Evolutionary conservation across 2,797 vertebrate species (phyloP), one percentile per base, ranked within the genome.

Genomic region (Mareca penelope): DNA sequence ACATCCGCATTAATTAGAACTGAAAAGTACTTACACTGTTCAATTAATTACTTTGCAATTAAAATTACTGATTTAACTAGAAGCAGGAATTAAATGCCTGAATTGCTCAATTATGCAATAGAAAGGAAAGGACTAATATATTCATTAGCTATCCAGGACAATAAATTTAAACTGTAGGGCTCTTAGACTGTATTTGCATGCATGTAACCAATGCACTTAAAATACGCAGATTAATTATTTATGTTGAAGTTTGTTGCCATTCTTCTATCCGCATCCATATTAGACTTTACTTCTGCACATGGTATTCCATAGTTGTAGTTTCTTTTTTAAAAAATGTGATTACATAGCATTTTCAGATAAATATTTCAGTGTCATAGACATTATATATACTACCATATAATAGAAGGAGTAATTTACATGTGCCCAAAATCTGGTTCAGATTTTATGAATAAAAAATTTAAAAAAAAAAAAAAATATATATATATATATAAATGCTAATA

Each of bases 391-490:
- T 65, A 70, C 39, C 14, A 65, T 55, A 77, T 90, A 88, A 90
- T 65, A 93, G 46, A 19, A 85, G 60, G 85, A 91, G 80, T 72
- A 67, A 82, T 85, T 88, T 77, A 73, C 42, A 52, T 67, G 85
- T 88, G 8, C 22, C 37, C 9, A 82, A 76, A 83, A 72, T 91
- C 56, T 83, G 46, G 46, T 93, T 95, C 76, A 94, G 56, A 90
- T 13, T 23, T 35, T 26, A 31, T 10, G 13, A 48, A 48, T 23
- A 48, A 48, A 48, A 46, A 46, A 44, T 42, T 42, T n/a, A n/a
- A n/a, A n/a, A n/a, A 42, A 44, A 44, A 44, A 44, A 44, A 44
- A 44, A 15, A 37, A 42, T 40, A 40, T 40, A 40, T 42, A 42
- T 40, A 40, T 40, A 40, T 42, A 42, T 42, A 42, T 17, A 42